Conservation (phyloP, 2,888 invertebrate species). For the Phyllotreta cruciferae region DNA sequence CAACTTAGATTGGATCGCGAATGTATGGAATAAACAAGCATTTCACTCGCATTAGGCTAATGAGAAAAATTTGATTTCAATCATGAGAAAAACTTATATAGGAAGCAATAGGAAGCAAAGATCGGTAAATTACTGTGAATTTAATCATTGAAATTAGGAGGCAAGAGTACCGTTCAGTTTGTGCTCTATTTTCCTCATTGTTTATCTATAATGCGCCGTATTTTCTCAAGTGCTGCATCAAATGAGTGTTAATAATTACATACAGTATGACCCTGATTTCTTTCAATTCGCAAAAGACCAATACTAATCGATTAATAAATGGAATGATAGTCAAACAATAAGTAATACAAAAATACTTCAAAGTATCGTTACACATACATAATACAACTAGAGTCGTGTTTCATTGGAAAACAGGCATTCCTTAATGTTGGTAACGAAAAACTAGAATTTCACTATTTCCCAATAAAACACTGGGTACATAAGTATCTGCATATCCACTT, state of each 20-base stretch:
- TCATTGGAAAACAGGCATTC: too few species aligned
- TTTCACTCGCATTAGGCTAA: slow-evolving; percentile 16
- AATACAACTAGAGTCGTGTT: too few species aligned
- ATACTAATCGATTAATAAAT: too few species aligned
- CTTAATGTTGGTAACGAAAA: not conserved
- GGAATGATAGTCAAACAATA: too few species aligned
- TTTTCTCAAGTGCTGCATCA: slow-evolving; percentile 9
- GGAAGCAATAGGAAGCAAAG: slow-evolving; percentile 15
- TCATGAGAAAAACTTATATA: slow-evolving; percentile 25
- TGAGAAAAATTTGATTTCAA: slow-evolving; percentile 22
- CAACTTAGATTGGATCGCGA: slow-evolving; percentile 16
- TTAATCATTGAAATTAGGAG: slow-evolving; percentile 20
- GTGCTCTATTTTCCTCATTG: slow-evolving; percentile 19
- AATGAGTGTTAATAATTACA: slow-evolving; percentile 3
- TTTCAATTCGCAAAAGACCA: too few species aligned
- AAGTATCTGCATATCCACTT: slow-evolving; percentile 23
- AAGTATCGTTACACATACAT: too few species aligned
- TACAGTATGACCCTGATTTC: slow-evolving; percentile 1
- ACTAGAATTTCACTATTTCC: slow-evolving; percentile 22
- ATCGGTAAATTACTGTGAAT: slow-evolving; percentile 2
- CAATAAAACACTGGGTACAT: slow-evolving; percentile 17
- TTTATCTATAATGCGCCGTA: slow-evolving; percentile 5
- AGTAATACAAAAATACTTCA: too few species aligned
- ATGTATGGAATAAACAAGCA: slow-evolving; percentile 4
- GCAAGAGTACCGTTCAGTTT: slow-evolving; percentile 20